A percentile compares a stretch with the other conserved stretches of the same genome.
Conservation (phyloP, 2,113 vertebrate genomes). For the Notiomystis cincta region DNA sequence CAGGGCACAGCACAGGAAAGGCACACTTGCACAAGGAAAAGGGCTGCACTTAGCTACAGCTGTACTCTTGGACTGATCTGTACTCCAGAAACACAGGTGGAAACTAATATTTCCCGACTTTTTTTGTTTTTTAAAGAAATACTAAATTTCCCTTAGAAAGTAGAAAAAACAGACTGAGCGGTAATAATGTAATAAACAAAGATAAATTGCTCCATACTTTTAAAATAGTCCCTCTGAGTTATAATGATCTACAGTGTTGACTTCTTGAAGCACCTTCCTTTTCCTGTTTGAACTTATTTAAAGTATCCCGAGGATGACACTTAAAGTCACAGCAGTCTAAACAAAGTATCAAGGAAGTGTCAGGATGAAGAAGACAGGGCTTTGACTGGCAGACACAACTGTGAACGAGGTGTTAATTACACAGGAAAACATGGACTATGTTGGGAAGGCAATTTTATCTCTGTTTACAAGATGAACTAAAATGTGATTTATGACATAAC, state of each 20-base stretch:
- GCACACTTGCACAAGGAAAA: accelerated
- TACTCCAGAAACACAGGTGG: not conserved
- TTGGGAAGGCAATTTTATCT: constrained; percentile 52
- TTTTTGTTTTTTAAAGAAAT: not conserved
- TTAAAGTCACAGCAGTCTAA: constrained; percentile 57
- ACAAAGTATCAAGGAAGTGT: constrained; percentile 69
- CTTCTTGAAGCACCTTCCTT: constrained; percentile 41
- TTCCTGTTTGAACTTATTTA: constrained; percentile 46
- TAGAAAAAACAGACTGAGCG: not conserved
- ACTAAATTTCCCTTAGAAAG: not conserved
- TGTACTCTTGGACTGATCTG: not conserved
- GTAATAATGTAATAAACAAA: not conserved
- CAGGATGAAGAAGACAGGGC: constrained; percentile 35
- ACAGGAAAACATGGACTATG: constrained; percentile 67
- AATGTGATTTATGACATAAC: constrained; percentile 53
- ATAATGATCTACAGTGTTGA: not conserved
- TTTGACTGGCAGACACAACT: constrained; percentile 72
- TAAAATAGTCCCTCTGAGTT: not conserved
- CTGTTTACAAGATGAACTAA: constrained; percentile 58
- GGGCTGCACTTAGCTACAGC: not conserved
- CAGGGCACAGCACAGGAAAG: not conserved
- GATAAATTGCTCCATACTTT: constrained; percentile 4
- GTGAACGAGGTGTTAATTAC: constrained; percentile 74
- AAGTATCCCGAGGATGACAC: constrained; percentile 25
- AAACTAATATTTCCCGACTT: not conserved